These are phyloP conservation scores for Palaemon carinicauda DNA, from an alignment of 1,140 invertebrate genomes.

Conservation along the genomic window DNA sequence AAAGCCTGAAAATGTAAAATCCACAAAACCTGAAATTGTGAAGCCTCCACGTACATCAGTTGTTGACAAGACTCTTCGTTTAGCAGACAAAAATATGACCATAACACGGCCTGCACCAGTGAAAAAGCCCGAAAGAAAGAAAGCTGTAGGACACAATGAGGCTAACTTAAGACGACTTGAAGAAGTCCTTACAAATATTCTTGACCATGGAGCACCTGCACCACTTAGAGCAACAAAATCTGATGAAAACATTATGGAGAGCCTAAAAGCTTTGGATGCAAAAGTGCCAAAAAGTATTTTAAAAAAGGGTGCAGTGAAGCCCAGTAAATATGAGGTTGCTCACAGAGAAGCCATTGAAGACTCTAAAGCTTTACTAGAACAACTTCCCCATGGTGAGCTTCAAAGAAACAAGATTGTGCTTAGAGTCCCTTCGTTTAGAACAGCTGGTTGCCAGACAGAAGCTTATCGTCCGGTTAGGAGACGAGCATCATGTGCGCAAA, in stretches of 20 bases:
- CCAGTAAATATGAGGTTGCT: conserved; percentile 52
- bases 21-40: background rate
- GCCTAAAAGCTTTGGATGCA: conserved; percentile 23
- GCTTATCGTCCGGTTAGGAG: conserved; percentile 45
- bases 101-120: background rate
- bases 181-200: conserved; percentile 41
- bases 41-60: conserved; percentile 41
- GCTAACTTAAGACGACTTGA: conserved; percentile 23
- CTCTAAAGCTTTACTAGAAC: conserved; percentile 45
- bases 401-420: conserved; percentile 58
- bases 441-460: conserved; percentile 58
- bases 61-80: background rate
- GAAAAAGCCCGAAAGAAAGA: conserved; percentile 23
- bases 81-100: background rate
- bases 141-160: background rate
- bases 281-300: conserved; percentile 39
- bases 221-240: conserved; percentile 39
- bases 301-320: conserved; percentile 37
- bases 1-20: background rate
- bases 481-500: conserved; percentile 55
- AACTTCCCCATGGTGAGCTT: conserved; percentile 51
- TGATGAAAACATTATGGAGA: conserved; percentile 46
- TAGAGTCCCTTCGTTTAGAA: conserved; percentile 57
- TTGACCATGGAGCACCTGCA: conserved; percentile 16
- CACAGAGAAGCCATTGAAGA: conserved; percentile 55